These are phyloP conservation scores for Norana najaformis DNA, from an alignment of 2,888 invertebrate species.

Conservation along the genomic window DNA sequence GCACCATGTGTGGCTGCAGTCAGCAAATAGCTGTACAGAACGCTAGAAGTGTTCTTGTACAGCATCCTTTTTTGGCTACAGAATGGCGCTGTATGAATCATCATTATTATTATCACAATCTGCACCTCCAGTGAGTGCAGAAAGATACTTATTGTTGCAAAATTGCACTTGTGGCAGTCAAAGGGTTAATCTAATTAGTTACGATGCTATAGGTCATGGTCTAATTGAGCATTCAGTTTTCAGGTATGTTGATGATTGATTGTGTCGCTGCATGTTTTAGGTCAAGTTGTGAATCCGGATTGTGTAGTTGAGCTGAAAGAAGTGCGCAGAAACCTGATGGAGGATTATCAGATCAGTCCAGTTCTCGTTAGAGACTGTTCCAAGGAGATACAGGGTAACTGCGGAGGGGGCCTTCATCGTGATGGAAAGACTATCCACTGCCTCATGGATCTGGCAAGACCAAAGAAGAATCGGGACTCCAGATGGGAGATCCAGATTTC, in stretches of 20 bases:
- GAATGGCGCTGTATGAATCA: too few relatives aligned
- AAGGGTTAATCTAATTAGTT: neutral
- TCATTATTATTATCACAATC: too few relatives aligned
- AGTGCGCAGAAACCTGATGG: slow-evolving; percentile 86
- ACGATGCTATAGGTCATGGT: neutral
- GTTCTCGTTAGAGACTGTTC: slow-evolving; percentile 36
- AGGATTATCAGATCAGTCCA: slow-evolving; percentile 89
- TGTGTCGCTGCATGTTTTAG: slow-evolving; percentile 39
- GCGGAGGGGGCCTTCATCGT: slow-evolving; percentile 73
- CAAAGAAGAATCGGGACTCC: neutral
- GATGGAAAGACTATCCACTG: slow-evolving; percentile 93
- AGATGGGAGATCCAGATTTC: slow-evolving; percentile 24
- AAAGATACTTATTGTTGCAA: too few relatives aligned
- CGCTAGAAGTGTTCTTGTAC: too few relatives aligned
- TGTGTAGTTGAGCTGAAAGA: slow-evolving; percentile 88
- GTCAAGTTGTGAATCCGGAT: slow-evolving; percentile 63
- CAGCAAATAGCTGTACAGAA: too few relatives aligned
- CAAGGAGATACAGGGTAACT: slow-evolving; percentile 67
- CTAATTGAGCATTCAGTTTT: neutral
- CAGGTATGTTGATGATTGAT: neutral
- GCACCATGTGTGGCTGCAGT: too few relatives aligned
- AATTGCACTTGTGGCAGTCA: too few relatives aligned
- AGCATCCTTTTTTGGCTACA: too few relatives aligned
- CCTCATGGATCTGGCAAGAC: slow-evolving; percentile 75
- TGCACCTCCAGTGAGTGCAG: too few relatives aligned